phyloP scores from a whole-genome alignment of 2,797 vertebrate genomes.

The Steatocranus sp. region DNA sequence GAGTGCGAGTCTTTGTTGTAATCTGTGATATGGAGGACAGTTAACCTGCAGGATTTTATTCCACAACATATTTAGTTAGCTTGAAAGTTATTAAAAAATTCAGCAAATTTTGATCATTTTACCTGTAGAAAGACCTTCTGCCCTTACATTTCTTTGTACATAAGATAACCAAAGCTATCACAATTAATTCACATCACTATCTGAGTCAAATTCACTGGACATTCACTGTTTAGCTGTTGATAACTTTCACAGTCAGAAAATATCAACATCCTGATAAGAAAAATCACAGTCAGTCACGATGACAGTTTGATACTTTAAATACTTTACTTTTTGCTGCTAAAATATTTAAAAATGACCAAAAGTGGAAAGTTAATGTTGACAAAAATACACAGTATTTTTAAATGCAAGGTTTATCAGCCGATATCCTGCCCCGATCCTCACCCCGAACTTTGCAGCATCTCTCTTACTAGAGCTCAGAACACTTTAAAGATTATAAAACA shows the following conservation, averaged over 20 bases:
- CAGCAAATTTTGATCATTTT: background rate
- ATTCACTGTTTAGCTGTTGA: background rate
- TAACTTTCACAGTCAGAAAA: background rate
- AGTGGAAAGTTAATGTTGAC: background rate
- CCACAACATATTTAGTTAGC: background rate
- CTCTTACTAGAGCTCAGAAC: background rate
- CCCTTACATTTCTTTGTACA: background rate
- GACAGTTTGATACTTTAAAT: background rate
- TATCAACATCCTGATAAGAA: fast-evolving
- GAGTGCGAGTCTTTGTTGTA: background rate
- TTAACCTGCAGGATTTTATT: background rate
- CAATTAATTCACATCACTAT: background rate
- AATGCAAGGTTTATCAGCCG: background rate
- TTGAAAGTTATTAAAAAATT: background rate
- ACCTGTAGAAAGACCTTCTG: background rate
- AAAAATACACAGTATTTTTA: background rate
- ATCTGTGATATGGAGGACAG: fast-evolving
- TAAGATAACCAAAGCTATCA: background rate
- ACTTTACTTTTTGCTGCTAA: background rate
- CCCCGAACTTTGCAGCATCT: background rate
- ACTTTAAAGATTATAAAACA: background rate
- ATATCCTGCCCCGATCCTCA: background rate
- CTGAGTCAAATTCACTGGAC: background rate
- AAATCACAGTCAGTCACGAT: background rate
- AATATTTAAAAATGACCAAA: background rate